Evolutionary conservation across 2,888 invertebrate species (phyloP), one percentile per base, ranked within the genome.

Genomic region (Steromphala cineraria): DNA sequence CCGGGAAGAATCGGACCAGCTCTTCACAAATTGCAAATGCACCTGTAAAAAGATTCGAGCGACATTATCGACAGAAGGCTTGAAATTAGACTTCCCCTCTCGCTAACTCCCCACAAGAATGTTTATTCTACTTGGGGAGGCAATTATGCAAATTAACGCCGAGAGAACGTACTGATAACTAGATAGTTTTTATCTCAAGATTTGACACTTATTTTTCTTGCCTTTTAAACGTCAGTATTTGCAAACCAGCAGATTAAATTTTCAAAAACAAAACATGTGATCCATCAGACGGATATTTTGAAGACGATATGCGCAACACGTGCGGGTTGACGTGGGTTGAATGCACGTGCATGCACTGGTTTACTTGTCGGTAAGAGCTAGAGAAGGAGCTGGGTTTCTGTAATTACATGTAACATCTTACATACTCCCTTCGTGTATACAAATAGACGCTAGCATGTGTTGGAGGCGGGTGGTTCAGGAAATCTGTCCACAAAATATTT

Each of bases 241-340:
- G 71, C 71, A 71, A 71, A 71, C 71, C 31, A 71, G 71, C 15
- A 71, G 71, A 71, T 71, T 71, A 71, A 71, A 71, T 71, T 71
- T 71, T 71, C 71, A 71, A 71, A 71, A 71, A 71, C 71, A 71
- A 71, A 71, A 71, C 71, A 71, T 71, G 71, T 71, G 71, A 71
- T 71, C 71, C 71, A 71, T 71, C 71, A 71, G 71, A n/a, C 13
- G 19, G 71, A 62, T 71, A 71, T 71, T 31, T 40, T 71, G 71
- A 40, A 71, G 71, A 31, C 40, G 71, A 31, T 31, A 71, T 71
- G 19, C 36, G 15, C 71, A 71, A n/a, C 71, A 71, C 71, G 71
- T 71, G 71, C 28, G 24, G 28, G 4, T 17, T 71, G 40, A 36
- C 40, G 71, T 31, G 71, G 71, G 28, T n/a, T 19, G 36, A 36